Base-by-base conservation (phyloP, 1,140 invertebrate genomes). In the Drosophila pandora region DNA sequence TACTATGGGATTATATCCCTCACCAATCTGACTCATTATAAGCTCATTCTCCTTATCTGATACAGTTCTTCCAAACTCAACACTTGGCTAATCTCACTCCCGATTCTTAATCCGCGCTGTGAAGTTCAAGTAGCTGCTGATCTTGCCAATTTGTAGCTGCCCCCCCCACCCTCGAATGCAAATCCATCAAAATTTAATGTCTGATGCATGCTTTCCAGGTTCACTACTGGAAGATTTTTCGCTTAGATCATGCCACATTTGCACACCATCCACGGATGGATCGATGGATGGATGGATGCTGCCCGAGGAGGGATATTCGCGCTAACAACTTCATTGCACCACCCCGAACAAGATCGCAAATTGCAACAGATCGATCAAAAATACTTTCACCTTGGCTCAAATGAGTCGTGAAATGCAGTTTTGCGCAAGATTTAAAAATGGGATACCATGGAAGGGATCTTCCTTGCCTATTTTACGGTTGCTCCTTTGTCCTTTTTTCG, bases 361-460 rank as follows among this genome's bases (percentile, higher is more conserved):
- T 60, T 60, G 72, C 62, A 9, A 45, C 23, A 68, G 64, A 76
- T 76, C 72, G 72, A 76, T 76, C 73, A 76, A 68, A 64, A 25
- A 53, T 57, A 57, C 73, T 76, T 76, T 76, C 62, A 57, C 62
- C 71, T 49, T 55, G 73, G 47, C 39, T 70, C 25, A 76, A 85
- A 79, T 85, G 76, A 80, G 75, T 73, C 76, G 76, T 73, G 39
- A 80, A 85, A 87, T 85, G 56, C 60, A 49, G 13, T 75, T 37
- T 62, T 69, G 62, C 58, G 52, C 58, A 79, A 72, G 76, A 41
- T 22, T 41, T 21, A 10, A 30, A 49, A 64, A n/a, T 13, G 41
- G 41, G 13, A 43, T 17, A 6, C 0, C 6, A 21, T 17, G 13
- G 23, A 37, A 41, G 32, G 54, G 54, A 75, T 45, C 13, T 41